phyloP scores from a whole-genome alignment of 2,797 vertebrate genomes.

The Staurois parvus region DNA sequence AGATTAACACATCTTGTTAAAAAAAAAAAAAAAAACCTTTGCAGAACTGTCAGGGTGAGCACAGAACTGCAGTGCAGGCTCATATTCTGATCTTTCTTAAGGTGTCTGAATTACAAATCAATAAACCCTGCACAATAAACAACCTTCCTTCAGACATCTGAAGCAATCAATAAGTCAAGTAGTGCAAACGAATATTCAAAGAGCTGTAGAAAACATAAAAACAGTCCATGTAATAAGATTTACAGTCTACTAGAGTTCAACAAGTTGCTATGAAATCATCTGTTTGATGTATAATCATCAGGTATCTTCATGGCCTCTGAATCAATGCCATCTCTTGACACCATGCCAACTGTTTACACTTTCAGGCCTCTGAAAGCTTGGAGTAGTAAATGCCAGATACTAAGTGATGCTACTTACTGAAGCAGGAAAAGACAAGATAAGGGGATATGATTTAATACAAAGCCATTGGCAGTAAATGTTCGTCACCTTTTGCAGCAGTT shows the following conservation, averaged over 20 bases:
- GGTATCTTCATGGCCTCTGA: conserved; percentile 7
- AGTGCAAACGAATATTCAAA: conserved; percentile 23
- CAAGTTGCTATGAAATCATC: conserved; percentile 19
- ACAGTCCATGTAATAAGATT: background rate
- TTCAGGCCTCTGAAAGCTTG: background rate
- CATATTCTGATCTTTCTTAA: background rate
- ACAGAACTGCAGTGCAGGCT: background rate
- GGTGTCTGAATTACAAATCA: background rate
- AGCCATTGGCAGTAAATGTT: background rate
- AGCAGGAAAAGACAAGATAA: background rate
- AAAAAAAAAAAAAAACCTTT: no score
- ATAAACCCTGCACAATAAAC: no score
- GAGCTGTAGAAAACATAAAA: conserved; percentile 3
- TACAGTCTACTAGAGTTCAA: conserved; percentile 11
- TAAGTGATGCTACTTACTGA: background rate
- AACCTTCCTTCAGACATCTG: no score
- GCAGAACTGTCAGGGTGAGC: background rate
- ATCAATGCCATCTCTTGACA: conserved; percentile 15
- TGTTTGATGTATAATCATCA: conserved; percentile 16
- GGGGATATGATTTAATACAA: background rate
- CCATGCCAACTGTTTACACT: conserved; percentile 8
- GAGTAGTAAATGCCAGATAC: background rate
- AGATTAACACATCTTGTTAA: no score
- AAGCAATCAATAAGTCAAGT: background rate
- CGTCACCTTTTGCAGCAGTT: background rate